Conservation (phyloP, 2,888 invertebrate species). For the Cheilosia soror region DNA sequence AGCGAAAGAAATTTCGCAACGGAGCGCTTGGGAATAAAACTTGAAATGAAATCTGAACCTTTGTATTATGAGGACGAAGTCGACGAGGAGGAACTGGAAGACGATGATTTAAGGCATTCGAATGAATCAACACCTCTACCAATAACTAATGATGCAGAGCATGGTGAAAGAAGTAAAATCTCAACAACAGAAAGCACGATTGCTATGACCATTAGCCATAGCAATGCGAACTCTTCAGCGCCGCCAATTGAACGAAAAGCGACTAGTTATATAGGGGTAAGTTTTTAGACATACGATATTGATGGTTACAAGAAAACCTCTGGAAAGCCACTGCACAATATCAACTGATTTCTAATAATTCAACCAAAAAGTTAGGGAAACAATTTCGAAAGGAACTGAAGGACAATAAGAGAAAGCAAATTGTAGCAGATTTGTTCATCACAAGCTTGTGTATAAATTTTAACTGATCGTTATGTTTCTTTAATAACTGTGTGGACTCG, state of each 20-base stretch:
- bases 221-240: constrained; percentile 82
- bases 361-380: too few species aligned
- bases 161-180: constrained; percentile 51
- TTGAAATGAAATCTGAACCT: constrained; percentile 82
- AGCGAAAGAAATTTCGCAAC: constrained; percentile 60
- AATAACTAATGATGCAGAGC: constrained; percentile 41
- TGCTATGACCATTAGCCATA: constrained; percentile 80
- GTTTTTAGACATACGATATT: constrained; percentile 35
- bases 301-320: too few species aligned
- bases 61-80: constrained; percentile 79
- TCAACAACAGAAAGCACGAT: constrained; percentile 53
- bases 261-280: constrained; percentile 87
- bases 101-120: constrained; percentile 81
- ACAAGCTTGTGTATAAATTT: too few species aligned
- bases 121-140: constrained; percentile 78
- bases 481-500: too few species aligned
- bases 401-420: too few species aligned
- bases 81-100: constrained; percentile 79
- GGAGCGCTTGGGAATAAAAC: constrained; percentile 80
- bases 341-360: too few species aligned
- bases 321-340: too few species aligned
- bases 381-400: too few species aligned
- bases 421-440: too few species aligned
- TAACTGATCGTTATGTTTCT: too few species aligned
- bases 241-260: constrained; percentile 86